A percentile compares a stretch with the other conserved stretches of the same genome.
Conservation (phyloP, 30 jellyfish, hydroid and myxozoan genomes). For the Hydractinia echinata region DNA sequence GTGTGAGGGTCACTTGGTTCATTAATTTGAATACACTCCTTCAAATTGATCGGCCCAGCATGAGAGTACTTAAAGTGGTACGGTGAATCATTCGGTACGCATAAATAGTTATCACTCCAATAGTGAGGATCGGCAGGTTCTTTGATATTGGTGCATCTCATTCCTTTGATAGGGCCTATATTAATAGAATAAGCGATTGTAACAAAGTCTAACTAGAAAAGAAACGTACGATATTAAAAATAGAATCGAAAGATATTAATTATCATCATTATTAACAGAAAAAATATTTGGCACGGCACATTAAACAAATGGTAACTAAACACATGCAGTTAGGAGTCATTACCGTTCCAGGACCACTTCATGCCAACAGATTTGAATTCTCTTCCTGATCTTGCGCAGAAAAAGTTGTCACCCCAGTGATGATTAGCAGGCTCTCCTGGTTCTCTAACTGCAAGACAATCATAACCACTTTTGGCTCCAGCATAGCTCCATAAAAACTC, state of each 20-base stretch:
- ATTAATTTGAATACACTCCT: background rate
- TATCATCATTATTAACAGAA: no score
- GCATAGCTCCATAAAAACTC: conserved; percentile 49
- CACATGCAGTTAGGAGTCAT: background rate
- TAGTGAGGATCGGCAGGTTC: conserved; percentile 24
- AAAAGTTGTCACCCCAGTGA: conserved; percentile 7
- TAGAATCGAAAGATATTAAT: no score
- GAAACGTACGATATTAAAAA: no score
- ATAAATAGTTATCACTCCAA: conserved; percentile 17
- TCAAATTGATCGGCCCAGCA: conserved; percentile 9
- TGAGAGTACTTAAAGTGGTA: conserved; percentile 12
- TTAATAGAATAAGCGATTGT: background rate
- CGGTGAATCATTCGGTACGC: conserved; percentile 25
- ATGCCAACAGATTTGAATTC: background rate
- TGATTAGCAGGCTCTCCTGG: conserved; percentile 3
- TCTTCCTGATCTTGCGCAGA: conserved; percentile 8
- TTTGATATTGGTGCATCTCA: conserved; percentile 13
- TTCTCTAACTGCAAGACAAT: conserved; percentile 1
- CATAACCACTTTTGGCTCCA: background rate
- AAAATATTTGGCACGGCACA: no score
- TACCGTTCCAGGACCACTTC: conserved; percentile 1
- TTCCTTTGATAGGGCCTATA: conserved; percentile 11
- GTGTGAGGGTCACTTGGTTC: conserved; percentile 12
- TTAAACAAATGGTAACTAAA: background rate
- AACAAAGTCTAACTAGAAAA: no score